These are phyloP conservation scores for Tangara arthus DNA, from an alignment of 2,797 vertebrate species.

Conservation along the genomic window DNA sequence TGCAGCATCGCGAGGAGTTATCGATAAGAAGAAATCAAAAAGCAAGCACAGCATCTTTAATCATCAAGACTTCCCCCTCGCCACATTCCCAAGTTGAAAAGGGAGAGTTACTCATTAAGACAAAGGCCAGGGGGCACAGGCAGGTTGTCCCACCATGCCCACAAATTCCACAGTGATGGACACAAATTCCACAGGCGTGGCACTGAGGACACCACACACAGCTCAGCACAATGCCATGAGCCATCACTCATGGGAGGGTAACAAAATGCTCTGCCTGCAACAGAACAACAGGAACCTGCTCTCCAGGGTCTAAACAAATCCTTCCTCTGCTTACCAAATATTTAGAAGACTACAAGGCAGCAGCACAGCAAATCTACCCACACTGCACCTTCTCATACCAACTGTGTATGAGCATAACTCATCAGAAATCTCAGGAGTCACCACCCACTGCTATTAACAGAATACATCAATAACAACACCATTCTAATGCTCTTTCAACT, in stretches of 20 bases:
- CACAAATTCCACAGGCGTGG: neutral
- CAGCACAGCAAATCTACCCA: neutral
- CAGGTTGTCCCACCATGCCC: neutral
- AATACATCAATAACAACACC: slow-evolving; percentile 16
- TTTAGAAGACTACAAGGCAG: neutral
- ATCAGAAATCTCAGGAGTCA: neutral
- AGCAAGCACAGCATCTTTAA: neutral
- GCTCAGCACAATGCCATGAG: neutral
- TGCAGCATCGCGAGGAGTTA: neutral
- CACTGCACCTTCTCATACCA: neutral
- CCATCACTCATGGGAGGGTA: neutral
- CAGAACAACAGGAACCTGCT: neutral
- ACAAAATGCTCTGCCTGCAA: neutral
- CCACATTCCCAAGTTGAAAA: neutral
- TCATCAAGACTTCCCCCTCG: neutral
- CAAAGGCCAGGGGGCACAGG: neutral
- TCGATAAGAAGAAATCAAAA: slow-evolving; percentile 14
- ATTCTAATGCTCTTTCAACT: slow-evolving; percentile 27
- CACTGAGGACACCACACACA: neutral
- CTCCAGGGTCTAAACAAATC: neutral
- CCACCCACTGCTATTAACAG: neutral
- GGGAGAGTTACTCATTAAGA: neutral
- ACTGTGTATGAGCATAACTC: neutral
- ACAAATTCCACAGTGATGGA: neutral
- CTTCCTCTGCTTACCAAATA: neutral